These are phyloP conservation scores for Drosophila basisetae DNA, from an alignment of 2,888 invertebrate species.

Conservation along the genomic window DNA sequence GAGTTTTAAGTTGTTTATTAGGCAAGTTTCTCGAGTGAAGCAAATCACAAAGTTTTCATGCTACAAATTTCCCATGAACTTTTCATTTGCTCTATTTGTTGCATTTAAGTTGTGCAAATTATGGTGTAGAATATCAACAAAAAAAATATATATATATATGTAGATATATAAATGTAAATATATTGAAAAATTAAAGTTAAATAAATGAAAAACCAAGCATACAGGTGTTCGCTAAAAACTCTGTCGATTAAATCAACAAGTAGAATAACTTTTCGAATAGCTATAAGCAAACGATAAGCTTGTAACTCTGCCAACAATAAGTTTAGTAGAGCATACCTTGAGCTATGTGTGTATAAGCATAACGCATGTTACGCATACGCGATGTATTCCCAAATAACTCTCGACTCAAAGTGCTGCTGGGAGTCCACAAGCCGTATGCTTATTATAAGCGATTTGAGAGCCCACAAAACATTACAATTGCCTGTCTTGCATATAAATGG, in stretches of 20 bases:
- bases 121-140: neutral
- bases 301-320: neutral
- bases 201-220: neutral
- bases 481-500: slow-evolving; percentile 33
- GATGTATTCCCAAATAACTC: slow-evolving; percentile 16
- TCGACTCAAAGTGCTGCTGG: slow-evolving; percentile 8
- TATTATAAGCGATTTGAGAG: slow-evolving; percentile 10
- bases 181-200: neutral
- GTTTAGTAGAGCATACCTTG: neutral
- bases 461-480: slow-evolving; percentile 35
- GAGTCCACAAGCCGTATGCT: neutral
- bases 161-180: neutral
- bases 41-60: slow-evolving; percentile 32
- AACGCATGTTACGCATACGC: slow-evolving; percentile 34
- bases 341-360: slow-evolving; percentile 9
- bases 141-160: neutral
- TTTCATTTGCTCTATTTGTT: slow-evolving; percentile 16
- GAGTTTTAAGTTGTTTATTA: slow-evolving; percentile 50
- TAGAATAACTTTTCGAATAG: neutral
- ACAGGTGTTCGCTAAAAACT: neutral
- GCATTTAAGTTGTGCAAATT: neutral
- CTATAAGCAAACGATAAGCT: neutral
- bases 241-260: neutral
- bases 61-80: slow-evolving; percentile 1
- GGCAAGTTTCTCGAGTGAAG: slow-evolving; percentile 31